A percentile compares a stretch with the other conserved stretches of the same genome.
Evolutionary conservation across 2,113 vertebrate species (phyloP).

Genomic region (Petromus typicus): DNA sequence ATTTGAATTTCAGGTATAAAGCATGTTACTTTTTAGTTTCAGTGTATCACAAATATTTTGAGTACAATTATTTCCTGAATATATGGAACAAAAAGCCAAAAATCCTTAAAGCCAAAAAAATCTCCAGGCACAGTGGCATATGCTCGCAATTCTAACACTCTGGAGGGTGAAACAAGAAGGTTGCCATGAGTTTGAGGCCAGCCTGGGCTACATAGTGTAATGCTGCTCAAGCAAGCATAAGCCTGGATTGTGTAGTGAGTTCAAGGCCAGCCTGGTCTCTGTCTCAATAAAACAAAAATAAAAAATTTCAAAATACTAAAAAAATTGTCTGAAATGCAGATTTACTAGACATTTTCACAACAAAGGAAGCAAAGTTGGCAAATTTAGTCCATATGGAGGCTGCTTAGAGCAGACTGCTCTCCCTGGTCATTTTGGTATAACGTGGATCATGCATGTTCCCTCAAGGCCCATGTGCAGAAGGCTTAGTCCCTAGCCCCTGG

Average conservation of each 20-base stretch:
- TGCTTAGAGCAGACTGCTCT: not conserved
- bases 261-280: not conserved
- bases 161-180: not conserved
- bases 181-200: not conserved
- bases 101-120: not conserved
- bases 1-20: not conserved
- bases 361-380: not conserved
- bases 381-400: not conserved
- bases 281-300: not conserved
- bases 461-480: not conserved
- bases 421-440: not conserved
- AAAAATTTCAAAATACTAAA: not conserved
- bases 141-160: not conserved
- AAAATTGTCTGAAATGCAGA: constrained; percentile 19
- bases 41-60: not conserved
- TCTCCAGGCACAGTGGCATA: not conserved
- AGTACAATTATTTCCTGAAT: not conserved
- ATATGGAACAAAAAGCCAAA: too few species aligned
- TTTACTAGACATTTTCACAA: not conserved
- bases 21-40: not conserved
- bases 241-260: not conserved
- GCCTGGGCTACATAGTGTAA: not conserved
- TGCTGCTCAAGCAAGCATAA: not conserved
- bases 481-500: not conserved
- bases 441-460: not conserved